A percentile compares a stretch with the other conserved stretches of the same genome.
Evolutionary conservation across 1,140 invertebrate species (phyloP).

Genomic region (Drosophila navojoa): DNA sequence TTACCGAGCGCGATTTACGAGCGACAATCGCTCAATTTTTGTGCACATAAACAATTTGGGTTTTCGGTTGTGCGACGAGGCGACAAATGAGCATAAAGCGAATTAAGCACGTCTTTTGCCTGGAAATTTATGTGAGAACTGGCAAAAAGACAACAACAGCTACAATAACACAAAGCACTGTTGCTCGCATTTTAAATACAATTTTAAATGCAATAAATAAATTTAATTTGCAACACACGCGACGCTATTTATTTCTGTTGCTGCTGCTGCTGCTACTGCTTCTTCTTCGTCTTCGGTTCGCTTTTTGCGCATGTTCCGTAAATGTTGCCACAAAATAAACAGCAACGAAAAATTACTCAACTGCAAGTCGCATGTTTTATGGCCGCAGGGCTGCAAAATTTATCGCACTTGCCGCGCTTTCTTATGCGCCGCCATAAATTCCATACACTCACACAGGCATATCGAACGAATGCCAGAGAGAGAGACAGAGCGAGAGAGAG

Average conservation of each 20-base stretch:
- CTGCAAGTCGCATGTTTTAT: slow-evolving; percentile 71
- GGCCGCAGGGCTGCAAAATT: slow-evolving; percentile 70
- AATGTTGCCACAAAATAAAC: slow-evolving; percentile 57
- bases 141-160: slow-evolving; percentile 16
- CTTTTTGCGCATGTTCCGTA: slow-evolving; percentile 76
- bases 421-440: slow-evolving; percentile 51
- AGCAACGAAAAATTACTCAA: slow-evolving; percentile 64
- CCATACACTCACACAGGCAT: slow-evolving; percentile 25
- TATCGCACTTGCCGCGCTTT: slow-evolving; percentile 66
- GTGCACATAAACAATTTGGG: slow-evolving; percentile 57
- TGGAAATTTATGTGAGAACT: slow-evolving; percentile 71
- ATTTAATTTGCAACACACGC: slow-evolving; percentile 73
- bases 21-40: slow-evolving; percentile 66
- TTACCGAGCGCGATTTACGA: slow-evolving; percentile 51
- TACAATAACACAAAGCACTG: slow-evolving; percentile 14
- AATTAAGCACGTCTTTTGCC: slow-evolving; percentile 67
- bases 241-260: slow-evolving; percentile 35
- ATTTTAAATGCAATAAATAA: slow-evolving; percentile 65
- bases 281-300: slow-evolving; percentile 16
- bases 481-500: slow-evolving; percentile 1
- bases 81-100: slow-evolving; percentile 59
- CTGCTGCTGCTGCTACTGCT: slow-evolving; percentile 1
- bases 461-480: slow-evolving; percentile 14
- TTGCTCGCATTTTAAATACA: slow-evolving; percentile 48
- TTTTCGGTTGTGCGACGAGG: slow-evolving; percentile 48